Evolutionary conservation across 2,113 vertebrate species (phyloP).

Genomic region (Calidris pygmaea): DNA sequence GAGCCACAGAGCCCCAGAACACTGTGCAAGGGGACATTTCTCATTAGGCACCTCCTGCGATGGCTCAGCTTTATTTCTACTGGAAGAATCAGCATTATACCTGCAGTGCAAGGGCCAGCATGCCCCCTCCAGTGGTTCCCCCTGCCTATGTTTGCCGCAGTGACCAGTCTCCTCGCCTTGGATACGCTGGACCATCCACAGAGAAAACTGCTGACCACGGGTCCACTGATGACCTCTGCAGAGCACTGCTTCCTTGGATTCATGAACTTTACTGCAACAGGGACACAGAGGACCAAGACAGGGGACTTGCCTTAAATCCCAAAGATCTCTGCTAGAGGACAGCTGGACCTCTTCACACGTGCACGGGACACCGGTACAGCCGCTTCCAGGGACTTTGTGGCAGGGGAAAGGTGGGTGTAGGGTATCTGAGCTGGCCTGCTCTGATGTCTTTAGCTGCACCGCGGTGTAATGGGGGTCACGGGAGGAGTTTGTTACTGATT

Average conservation of each 20-base stretch:
- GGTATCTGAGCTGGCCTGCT: not conserved
- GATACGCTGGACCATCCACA: not conserved
- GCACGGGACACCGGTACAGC: not conserved
- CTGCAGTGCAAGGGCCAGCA: not conserved
- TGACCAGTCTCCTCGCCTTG: not conserved
- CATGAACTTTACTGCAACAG: not conserved
- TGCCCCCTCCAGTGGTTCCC: not conserved
- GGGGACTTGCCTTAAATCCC: conserved; percentile 55
- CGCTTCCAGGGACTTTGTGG: not conserved
- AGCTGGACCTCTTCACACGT: not conserved
- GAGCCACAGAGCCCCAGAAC: not conserved
- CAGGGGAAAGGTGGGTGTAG: not conserved
- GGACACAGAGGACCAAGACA: not conserved
- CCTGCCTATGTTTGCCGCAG: not conserved
- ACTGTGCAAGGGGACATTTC: not conserved
- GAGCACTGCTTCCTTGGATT: not conserved
- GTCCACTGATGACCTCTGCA: not conserved
- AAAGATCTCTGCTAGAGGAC: not conserved
- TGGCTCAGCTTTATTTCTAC: not conserved
- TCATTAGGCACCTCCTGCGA: not conserved
- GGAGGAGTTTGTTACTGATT: not conserved
- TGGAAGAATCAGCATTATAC: not conserved
- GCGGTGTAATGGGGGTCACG: not conserved
- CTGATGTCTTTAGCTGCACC: not conserved
- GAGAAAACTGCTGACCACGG: not conserved